Base-by-base conservation (phyloP, 2,113 vertebrate species). In the Amphiprion ocellaris region DNA sequence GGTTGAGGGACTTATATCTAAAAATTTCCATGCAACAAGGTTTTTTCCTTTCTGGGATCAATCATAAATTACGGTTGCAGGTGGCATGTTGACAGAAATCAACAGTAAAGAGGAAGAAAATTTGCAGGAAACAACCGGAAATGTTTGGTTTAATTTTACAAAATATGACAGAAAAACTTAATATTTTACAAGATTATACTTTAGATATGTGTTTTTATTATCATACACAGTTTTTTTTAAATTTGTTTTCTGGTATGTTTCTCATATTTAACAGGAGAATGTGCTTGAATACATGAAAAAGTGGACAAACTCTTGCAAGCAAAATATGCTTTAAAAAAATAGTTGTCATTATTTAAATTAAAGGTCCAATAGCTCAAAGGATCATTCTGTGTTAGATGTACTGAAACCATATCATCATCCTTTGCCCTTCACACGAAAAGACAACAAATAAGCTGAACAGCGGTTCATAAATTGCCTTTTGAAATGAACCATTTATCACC, bases 401-500 rank as follows among this genome's bases (percentile, higher is more conserved):
- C 50, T 55, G 8, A 60, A 9, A 52, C 6, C 11, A 46, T 2
- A 47, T 62, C 10, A 28, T 67, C 54, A 5, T 74, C 16, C 5
- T 24, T 17, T 47, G 21, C 24, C 54, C 39, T 2, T 56, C 8
- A 46, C 11, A 12, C 15, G 14, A 15, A 79, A 62, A 77, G 12
- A 68, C 39, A 49, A 63, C 62, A 55, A 37, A 60, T 47, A 72
- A 41, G 50, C 65, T 19, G 59, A 23, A 5, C 39, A 76, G 47
- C 30, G n/a, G 56, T 85, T 73, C 52, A 28, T 59, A 59, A 54
- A 74, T 69, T 10, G 56, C 67, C 21, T 72, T 87, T 82, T 66
- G 30, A 82, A 72, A 82, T 54, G 17, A 84, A 39, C n/a, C 59
- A 64, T 79, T 89, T 84, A 81, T 88, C 73, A 49, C 47, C 74